A percentile compares a stretch with the other conserved stretches of the same genome.
Evolutionary conservation across 2,888 invertebrate genomes (phyloP).

Genomic region (Notodonta dromedarius): DNA sequence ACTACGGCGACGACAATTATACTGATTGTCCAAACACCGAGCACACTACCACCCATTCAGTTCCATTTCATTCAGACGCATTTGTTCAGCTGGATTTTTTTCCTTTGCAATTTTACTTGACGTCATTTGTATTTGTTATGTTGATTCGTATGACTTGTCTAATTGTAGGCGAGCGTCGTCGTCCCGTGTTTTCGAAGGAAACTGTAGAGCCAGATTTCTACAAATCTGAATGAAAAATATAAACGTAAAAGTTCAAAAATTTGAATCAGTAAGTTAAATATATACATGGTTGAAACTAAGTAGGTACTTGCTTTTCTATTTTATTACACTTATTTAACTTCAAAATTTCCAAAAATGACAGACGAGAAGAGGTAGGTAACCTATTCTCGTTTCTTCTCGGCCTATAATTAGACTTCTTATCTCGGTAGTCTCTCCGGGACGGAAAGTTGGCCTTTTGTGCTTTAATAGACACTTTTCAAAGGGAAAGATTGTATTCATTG

Average conservation of each 20-base stretch:
- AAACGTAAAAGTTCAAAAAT: too few species aligned
- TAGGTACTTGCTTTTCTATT: not conserved
- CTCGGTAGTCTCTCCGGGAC: constrained; percentile 37
- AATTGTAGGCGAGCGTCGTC: not conserved
- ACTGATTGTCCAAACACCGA: constrained; percentile 50
- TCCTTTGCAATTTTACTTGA: not conserved
- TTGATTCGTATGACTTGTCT: not conserved
- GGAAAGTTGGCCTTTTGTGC: constrained; percentile 47
- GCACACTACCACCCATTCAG: constrained; percentile 54
- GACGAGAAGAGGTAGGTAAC: not conserved
- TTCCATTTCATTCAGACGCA: constrained; percentile 42
- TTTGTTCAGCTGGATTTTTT: not conserved
- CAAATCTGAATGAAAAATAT: too few species aligned
- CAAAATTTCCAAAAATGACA: not conserved
- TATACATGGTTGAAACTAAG: not conserved
- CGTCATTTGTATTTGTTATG: not conserved
- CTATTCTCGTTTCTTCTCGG: constrained; percentile 37
- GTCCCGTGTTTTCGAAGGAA: not conserved
- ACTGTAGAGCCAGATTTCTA: too few species aligned
- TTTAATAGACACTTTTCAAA: constrained; percentile 48
- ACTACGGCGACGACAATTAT: constrained; percentile 50
- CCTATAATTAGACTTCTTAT: constrained; percentile 35
- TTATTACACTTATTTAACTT: not conserved
- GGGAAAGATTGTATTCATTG: constrained; percentile 57
- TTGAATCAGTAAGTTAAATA: too few species aligned